phyloP scores from a whole-genome alignment of 35 echinoderm and acorn worm species.

The Heliocidaris tuberculata region DNA sequence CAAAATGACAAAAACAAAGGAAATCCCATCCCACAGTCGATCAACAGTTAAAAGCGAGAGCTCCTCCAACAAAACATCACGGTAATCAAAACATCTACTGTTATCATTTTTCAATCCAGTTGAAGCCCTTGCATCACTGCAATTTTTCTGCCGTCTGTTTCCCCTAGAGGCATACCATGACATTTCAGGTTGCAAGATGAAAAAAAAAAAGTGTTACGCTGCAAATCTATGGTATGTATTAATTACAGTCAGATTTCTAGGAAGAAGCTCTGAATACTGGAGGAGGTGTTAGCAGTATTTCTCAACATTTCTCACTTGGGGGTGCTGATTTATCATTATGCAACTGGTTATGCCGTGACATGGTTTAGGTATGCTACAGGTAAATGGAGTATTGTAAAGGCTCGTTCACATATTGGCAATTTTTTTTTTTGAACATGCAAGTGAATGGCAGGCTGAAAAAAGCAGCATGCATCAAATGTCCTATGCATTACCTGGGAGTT shows the following conservation, averaged over 20 bases:
- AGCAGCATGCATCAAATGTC: too few relatives aligned
- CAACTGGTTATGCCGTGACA: neutral
- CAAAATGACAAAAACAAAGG: neutral
- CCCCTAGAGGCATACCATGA: neutral
- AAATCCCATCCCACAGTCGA: neutral
- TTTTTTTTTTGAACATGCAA: too few relatives aligned
- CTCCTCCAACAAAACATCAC: neutral
- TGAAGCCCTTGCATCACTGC: neutral
- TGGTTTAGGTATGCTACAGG: neutral
- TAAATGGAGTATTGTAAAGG: neutral
- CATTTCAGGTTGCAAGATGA: neutral
- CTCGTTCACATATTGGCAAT: too few relatives aligned
- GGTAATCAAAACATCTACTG: neutral
- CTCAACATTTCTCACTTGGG: neutral
- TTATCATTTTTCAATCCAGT: slow-evolving; percentile 12
- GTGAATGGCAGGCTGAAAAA: too few relatives aligned
- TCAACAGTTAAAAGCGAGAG: neutral
- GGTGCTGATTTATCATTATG: neutral
- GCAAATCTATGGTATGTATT: neutral
- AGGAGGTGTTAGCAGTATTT: neutral
- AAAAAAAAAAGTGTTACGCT: neutral
- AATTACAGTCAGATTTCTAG: neutral
- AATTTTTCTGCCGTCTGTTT: neutral
- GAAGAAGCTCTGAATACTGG: neutral
- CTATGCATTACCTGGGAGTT: too few relatives aligned